Evolutionary conservation across 2,797 vertebrate genomes (phyloP).

Genomic region (Oophaga sylvatica): DNA sequence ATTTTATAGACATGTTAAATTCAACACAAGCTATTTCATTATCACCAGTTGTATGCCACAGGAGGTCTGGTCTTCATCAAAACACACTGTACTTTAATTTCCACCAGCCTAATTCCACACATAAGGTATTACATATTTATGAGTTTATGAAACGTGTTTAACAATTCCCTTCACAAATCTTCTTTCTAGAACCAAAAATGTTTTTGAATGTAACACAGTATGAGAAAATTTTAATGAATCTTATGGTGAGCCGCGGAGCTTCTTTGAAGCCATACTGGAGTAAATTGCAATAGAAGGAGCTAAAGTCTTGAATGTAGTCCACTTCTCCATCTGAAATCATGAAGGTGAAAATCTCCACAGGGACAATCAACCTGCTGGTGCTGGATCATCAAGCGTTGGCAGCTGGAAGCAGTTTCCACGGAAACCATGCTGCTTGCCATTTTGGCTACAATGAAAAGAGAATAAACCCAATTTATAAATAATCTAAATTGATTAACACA

Average conservation of each 20-base stretch:
- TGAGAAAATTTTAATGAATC: slow-evolving; percentile 54
- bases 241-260: slow-evolving; percentile 1
- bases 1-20: slow-evolving; percentile 12
- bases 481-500: slow-evolving; percentile 32
- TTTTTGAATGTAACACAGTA: slow-evolving; percentile 44
- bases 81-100: slow-evolving; percentile 41
- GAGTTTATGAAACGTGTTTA: slow-evolving; percentile 48
- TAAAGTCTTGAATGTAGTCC: slow-evolving; percentile 31
- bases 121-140: slow-evolving; percentile 58
- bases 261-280: slow-evolving; percentile 43
- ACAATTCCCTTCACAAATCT: slow-evolving; percentile 48
- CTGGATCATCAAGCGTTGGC: slow-evolving; percentile 55
- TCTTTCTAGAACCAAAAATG: slow-evolving; percentile 3
- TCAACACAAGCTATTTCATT: not conserved
- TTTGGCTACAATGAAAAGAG: slow-evolving; percentile 47
- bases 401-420: slow-evolving; percentile 53
- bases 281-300: slow-evolving; percentile 36
- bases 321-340: slow-evolving; percentile 48
- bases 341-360: slow-evolving; percentile 61
- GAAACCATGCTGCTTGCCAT: slow-evolving; percentile 55
- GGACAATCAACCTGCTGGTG: slow-evolving; percentile 54
- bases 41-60: not conserved
- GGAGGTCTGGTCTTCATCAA: slow-evolving; percentile 51
- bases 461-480: slow-evolving; percentile 53
- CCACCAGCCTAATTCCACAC: slow-evolving; percentile 42